Evolutionary conservation across 2,113 vertebrate genomes (phyloP).

Genomic region (Choloepus hoffmanni): DNA sequence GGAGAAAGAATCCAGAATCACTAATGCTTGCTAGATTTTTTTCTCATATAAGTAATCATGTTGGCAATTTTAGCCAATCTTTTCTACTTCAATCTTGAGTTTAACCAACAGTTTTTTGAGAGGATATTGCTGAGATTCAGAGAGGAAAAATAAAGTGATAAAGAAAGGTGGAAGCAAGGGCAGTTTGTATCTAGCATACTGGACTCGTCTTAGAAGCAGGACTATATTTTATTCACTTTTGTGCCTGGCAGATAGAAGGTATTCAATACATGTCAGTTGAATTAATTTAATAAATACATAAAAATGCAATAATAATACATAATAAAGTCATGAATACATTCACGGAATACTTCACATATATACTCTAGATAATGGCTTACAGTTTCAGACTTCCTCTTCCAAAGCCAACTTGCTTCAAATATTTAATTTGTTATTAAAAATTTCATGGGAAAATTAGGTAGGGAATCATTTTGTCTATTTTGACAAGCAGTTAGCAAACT

Average conservation of each 20-base stretch:
- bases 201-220: neutral
- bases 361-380: neutral
- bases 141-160: neutral
- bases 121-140: neutral
- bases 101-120: neutral
- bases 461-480: conserved; percentile 22
- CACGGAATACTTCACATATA: neutral
- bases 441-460: neutral
- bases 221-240: neutral
- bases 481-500: neutral
- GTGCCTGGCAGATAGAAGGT: neutral
- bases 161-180: neutral
- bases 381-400: neutral
- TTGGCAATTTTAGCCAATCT: neutral
- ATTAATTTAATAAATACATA: conserved; percentile 1
- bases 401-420: conserved; percentile 25
- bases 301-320: neutral
- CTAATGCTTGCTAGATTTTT: neutral
- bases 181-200: neutral
- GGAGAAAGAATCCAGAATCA: neutral
- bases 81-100: neutral
- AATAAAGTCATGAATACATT: neutral
- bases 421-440: neutral
- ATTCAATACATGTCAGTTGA: neutral
- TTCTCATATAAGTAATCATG: neutral